A percentile compares a stretch with the other conserved stretches of the same genome.
These are phyloP conservation scores for Peromyscus nudipes DNA, from an alignment of 2,797 vertebrate species.

Conservation along the genomic window DNA sequence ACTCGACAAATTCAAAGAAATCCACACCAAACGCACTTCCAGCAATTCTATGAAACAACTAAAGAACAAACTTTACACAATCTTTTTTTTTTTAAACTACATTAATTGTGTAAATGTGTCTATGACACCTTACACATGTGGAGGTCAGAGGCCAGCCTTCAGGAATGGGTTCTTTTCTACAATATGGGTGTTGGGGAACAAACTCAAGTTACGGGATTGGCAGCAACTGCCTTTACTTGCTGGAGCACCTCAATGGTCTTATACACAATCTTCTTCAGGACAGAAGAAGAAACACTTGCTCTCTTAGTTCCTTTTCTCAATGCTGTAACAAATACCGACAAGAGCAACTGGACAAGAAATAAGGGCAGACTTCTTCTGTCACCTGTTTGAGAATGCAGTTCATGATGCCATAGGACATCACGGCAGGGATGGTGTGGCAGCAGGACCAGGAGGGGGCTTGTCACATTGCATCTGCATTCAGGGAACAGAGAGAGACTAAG, in stretches of 20 bases:
- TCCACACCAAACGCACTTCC: not conserved
- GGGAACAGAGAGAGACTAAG: not conserved
- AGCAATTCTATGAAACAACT: conserved; percentile 8
- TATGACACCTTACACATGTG: not conserved
- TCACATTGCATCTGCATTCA: not conserved
- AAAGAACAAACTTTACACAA: conserved; percentile 14
- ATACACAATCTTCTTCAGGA: not conserved
- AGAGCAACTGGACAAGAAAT: not conserved
- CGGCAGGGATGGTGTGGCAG: not conserved
- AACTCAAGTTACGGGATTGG: not conserved
- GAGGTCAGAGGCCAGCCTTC: not conserved
- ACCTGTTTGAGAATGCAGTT: not conserved
- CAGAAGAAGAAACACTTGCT: not conserved
- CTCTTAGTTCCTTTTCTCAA: not conserved
- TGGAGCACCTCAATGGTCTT: not conserved
- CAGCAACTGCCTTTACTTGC: not conserved
- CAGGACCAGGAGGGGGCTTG: not conserved
- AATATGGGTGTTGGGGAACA: not conserved
- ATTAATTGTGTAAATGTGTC: not conserved
- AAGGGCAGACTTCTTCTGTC: not conserved
- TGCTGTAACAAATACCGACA: not conserved
- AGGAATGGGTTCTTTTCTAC: too few species aligned
- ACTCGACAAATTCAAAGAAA: conserved; percentile 57
- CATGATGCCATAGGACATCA: not conserved
- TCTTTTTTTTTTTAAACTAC: not conserved